Base-by-base conservation (phyloP, 2,797 vertebrate species). In the Acestrorhynchus altus region DNA sequence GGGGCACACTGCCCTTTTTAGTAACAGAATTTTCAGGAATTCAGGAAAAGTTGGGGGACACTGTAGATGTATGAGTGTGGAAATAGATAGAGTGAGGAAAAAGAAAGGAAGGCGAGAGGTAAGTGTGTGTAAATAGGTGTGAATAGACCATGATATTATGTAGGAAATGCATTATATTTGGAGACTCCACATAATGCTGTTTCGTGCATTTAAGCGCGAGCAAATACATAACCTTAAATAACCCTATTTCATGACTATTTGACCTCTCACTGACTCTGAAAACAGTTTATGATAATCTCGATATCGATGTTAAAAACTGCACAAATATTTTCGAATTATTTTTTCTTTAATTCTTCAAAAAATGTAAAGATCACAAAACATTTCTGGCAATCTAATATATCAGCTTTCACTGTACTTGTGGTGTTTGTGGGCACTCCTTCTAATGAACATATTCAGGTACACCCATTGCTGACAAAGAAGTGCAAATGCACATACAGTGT, bases 111-210 rank as follows among this genome's bases (percentile, higher is more conserved):
- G 72, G 61, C 42, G 76, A 63, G 69, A 70, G 49, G 74, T 67
- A 35, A 69, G 61, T 47, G 26, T 54, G 72, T 18, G 72, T 66
- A 76, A 88, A 90, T 81, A 83, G 80, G 79, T 86, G 75, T 66
- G 84, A 88, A 86, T 78, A 86, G 86, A 89, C 92, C 90, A 91
- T 92, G 90, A 90, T 91, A 87, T 90, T 86, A 88, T 86, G 87
- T 87, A 87, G 91, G 83, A 92, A 92, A 92, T 90, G 89, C 91
- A 92, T 93, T 92, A 88, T 83, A 91, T 90, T 92, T 89, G 86
- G 82, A 90, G 89, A 88, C 63, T 76, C 65, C 69, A 83, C 65
- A 79, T 80, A 84, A 81, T 56, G 20, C 56, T 77, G 60, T 85
- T 85, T 85, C 80, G 83, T 85, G 83, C 81, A 81, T 72, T 83